Percentiles rank a stretch among this genome's conserved stretches.
Evolutionary conservation across 2,888 invertebrate genomes (phyloP).

Genomic region (Molorchus minor): DNA sequence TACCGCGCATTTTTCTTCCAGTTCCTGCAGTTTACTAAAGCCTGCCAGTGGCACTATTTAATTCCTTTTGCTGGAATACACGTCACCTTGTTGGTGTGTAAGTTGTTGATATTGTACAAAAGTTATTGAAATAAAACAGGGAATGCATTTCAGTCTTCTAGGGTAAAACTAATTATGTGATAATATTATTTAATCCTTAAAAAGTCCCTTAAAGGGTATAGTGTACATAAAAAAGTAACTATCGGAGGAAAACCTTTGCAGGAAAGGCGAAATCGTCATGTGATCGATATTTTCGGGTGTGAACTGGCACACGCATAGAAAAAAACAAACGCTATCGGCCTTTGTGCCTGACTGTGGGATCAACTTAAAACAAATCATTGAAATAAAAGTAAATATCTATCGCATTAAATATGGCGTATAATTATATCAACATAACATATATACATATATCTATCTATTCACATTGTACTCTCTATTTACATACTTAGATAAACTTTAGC

Average conservation of each 20-base stretch:
- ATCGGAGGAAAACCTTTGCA: constrained; percentile 38
- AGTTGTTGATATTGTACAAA: not conserved
- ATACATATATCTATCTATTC: constrained; percentile 58
- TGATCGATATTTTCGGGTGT: constrained; percentile 57
- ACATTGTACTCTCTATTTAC: constrained; percentile 59
- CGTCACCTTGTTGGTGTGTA: too few species aligned
- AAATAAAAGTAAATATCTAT: constrained; percentile 57
- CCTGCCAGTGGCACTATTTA: too few species aligned
- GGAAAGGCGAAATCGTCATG: constrained; percentile 46
- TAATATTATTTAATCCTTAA: not conserved
- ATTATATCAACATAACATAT: constrained; percentile 57
- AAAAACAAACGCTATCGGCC: constrained; percentile 58
- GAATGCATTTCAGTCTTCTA: not conserved
- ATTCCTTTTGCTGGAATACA: too few species aligned
- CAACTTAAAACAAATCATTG: constrained; percentile 64
- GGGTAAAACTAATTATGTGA: not conserved
- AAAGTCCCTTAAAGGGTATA: too few species aligned
- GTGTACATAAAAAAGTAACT: constrained; percentile 12
- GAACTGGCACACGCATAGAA: constrained; percentile 61
- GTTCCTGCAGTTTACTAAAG: too few species aligned
- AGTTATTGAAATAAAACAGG: not conserved
- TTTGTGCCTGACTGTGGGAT: constrained; percentile 64
- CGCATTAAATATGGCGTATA: constrained; percentile 49
- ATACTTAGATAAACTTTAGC: constrained; percentile 56
- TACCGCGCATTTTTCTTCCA: too few species aligned